A percentile compares a stretch with the other conserved stretches of the same genome.
phyloP scores from a whole-genome alignment of 1,140 invertebrate species.

The Drosophila hydei region DNA sequence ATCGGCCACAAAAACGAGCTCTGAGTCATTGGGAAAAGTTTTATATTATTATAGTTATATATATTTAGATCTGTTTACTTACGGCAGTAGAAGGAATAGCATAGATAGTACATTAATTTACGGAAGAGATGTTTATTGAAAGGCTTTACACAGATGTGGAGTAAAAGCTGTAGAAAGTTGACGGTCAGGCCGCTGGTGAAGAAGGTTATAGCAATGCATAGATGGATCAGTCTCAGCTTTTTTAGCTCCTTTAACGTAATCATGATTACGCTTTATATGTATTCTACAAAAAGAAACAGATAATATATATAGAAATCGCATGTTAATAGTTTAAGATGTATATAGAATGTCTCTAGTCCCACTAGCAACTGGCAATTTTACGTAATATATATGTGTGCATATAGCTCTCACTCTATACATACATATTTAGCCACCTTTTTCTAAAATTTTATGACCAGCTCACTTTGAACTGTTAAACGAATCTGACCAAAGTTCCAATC shows the following conservation, averaged over 20 bases:
- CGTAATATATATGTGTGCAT: constrained; percentile 2
- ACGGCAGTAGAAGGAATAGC: constrained; percentile 95
- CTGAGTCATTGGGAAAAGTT: constrained; percentile 84
- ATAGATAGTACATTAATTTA: constrained; percentile 95
- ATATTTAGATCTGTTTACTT: constrained; percentile 85
- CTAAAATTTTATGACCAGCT: constrained; percentile 2
- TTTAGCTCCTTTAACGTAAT: constrained; percentile 67
- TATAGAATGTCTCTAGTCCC: not conserved
- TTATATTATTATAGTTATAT: too few relatives aligned
- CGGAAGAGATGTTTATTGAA: constrained; percentile 91
- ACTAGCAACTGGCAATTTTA: not conserved
- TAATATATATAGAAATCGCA: not conserved
- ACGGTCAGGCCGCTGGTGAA: constrained; percentile 94
- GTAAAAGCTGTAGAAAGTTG: constrained; percentile 91
- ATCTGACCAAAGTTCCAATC: constrained; percentile 21
- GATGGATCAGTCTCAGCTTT: constrained; percentile 86
- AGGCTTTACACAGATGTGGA: constrained; percentile 90
- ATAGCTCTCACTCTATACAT: too few relatives aligned
- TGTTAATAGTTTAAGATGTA: not conserved
- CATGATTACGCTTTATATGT: constrained; percentile 8
- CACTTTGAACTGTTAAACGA: constrained; percentile 19
- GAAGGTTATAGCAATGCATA: constrained; percentile 95
- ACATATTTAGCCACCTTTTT: not conserved
- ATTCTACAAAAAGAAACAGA: not conserved
- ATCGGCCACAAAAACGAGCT: constrained; percentile 95